These are phyloP conservation scores for Zalophus californianus DNA, from an alignment of 2,797 vertebrate genomes.

Conservation along the genomic window DNA sequence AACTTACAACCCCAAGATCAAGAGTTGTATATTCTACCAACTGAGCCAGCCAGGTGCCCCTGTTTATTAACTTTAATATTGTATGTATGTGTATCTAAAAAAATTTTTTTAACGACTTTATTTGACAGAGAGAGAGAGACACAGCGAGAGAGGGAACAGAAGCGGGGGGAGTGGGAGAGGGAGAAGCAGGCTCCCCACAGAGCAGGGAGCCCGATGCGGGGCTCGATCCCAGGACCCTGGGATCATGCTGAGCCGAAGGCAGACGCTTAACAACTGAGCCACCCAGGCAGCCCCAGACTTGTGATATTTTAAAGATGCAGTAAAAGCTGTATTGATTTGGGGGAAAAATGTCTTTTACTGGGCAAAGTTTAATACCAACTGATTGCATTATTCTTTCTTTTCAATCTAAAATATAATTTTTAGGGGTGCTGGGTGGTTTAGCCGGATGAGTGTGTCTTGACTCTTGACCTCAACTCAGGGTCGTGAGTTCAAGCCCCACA, in stretches of 20 bases:
- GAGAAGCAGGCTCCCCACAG: too few relatives aligned
- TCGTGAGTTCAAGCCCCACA: background rate
- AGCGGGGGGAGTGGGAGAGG: too few relatives aligned
- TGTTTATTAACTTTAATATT: background rate
- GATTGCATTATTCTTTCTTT: background rate
- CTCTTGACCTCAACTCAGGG: background rate
- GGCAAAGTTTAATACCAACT: background rate
- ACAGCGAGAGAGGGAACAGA: too few relatives aligned
- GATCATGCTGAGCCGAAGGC: too few relatives aligned
- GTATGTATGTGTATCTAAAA: background rate
- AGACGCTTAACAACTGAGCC: background rate
- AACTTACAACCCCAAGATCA: background rate
- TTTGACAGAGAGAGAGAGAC: too few relatives aligned
- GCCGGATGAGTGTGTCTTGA: fast-evolving
- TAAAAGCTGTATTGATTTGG: background rate
- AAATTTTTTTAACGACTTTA: too few relatives aligned
- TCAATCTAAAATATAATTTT: background rate
- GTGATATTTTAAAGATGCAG: background rate
- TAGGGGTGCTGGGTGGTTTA: background rate
- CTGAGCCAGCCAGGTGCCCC: background rate
- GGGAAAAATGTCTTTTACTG: background rate
- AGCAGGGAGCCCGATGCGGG: too few relatives aligned
- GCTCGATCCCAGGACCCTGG: too few relatives aligned
- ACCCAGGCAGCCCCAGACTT: too few relatives aligned
- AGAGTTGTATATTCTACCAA: background rate